Evolutionary conservation across 2,113 vertebrate genomes (phyloP).

Genomic region (Aspiorhynchus laticeps): DNA sequence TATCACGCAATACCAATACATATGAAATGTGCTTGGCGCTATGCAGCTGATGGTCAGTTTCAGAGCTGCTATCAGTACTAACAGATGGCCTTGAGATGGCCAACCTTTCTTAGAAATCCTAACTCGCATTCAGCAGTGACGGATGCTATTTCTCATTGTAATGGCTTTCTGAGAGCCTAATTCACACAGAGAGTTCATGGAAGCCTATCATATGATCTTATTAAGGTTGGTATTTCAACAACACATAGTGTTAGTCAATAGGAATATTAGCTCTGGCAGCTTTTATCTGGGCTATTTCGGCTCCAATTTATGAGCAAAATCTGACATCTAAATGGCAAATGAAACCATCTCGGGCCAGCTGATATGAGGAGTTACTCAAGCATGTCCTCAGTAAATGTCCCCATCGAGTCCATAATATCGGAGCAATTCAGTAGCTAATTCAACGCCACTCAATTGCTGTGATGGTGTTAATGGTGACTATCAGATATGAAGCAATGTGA

Average conservation of each 20-base stretch:
- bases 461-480: slow-evolving; percentile 50
- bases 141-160: slow-evolving; percentile 10
- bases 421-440: slow-evolving; percentile 38
- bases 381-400: slow-evolving; percentile 45
- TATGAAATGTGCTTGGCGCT: slow-evolving; percentile 29
- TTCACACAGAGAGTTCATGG: neutral
- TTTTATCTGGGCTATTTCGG: slow-evolving; percentile 46
- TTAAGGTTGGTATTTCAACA: neutral
- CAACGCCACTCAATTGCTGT: slow-evolving; percentile 25
- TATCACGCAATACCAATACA: slow-evolving; percentile 35
- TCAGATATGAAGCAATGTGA: slow-evolving; percentile 42
- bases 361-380: slow-evolving; percentile 52
- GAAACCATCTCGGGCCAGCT: slow-evolving; percentile 35
- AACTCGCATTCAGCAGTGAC: neutral
- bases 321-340: slow-evolving; percentile 51
- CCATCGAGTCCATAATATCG: slow-evolving; percentile 38
- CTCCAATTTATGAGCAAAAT: slow-evolving; percentile 51
- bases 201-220: neutral
- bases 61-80: slow-evolving; percentile 16
- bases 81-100: slow-evolving; percentile 19
- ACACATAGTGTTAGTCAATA: slow-evolving; percentile 40
- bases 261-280: slow-evolving; percentile 35
- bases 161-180: slow-evolving; percentile 21
- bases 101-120: slow-evolving; percentile 27
- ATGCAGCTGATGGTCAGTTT: slow-evolving; percentile 21